These are phyloP conservation scores for Sciurus carolinensis DNA, from an alignment of 2,797 vertebrate species.

Conservation along the genomic window DNA sequence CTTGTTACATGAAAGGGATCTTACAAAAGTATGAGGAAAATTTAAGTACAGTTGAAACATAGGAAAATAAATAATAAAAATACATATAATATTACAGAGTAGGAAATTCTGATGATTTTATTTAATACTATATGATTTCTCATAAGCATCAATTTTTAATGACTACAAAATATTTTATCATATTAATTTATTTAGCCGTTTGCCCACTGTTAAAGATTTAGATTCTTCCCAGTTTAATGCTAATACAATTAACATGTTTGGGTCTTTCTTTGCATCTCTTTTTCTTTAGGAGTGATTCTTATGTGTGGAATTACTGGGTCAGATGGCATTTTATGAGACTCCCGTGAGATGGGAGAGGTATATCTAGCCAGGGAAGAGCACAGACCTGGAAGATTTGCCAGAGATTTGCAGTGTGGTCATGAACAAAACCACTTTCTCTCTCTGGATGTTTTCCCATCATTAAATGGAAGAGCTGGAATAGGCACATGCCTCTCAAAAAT, in stretches of 20 bases:
- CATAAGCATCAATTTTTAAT: neutral
- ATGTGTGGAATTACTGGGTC: neutral
- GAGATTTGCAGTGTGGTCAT: neutral
- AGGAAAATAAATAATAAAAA: conserved; percentile 1
- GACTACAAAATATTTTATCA: neutral
- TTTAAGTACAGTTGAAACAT: neutral
- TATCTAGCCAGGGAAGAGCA: neutral
- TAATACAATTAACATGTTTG: neutral
- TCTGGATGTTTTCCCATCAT: neutral
- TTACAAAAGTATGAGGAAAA: neutral
- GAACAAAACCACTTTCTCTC: neutral
- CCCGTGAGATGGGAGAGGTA: neutral
- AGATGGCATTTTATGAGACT: neutral
- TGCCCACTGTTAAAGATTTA: neutral
- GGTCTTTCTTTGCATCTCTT: neutral
- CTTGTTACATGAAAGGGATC: no score
- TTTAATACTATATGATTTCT: neutral
- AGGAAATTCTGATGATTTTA: conserved; percentile 16
- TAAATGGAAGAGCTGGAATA: neutral
- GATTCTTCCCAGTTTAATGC: conserved; percentile 26
- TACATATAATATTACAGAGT: neutral
- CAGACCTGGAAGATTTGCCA: neutral
- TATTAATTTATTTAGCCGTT: neutral
- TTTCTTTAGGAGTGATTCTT: neutral
- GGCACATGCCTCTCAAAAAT: neutral